A percentile compares a stretch with the other conserved stretches of the same genome.
These are phyloP conservation scores for Syrrhaptes paradoxus DNA, from an alignment of 2,113 vertebrate genomes.

Conservation along the genomic window DNA sequence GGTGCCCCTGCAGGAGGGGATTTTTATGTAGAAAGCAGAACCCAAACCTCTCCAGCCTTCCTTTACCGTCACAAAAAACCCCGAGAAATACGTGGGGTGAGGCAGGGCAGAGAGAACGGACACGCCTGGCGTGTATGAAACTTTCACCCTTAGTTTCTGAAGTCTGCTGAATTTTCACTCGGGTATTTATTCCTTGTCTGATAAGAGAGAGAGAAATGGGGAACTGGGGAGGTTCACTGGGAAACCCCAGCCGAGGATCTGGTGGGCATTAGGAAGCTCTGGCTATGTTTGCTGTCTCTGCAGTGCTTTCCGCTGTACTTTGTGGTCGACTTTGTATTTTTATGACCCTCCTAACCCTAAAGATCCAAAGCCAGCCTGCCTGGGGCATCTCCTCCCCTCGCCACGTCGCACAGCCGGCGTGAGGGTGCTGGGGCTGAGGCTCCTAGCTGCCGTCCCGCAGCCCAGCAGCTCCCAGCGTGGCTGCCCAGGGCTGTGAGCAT, in stretches of 20 bases:
- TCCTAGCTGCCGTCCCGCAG: background rate
- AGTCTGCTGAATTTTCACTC: background rate
- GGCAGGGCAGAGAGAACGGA: background rate
- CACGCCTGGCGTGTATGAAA: background rate
- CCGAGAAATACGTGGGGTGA: fast-evolving
- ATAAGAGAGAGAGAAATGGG: background rate
- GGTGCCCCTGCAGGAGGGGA: background rate
- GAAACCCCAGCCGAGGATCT: background rate
- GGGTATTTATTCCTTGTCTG: background rate
- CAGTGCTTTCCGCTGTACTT: background rate
- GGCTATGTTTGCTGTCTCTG: background rate
- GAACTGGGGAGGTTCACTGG: background rate
- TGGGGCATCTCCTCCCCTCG: background rate
- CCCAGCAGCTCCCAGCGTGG: fast-evolving
- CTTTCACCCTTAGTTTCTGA: background rate
- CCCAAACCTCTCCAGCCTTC: background rate
- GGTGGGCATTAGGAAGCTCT: background rate
- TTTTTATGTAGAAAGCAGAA: background rate
- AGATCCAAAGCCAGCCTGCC: background rate
- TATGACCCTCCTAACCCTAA: background rate
- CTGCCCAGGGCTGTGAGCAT: background rate
- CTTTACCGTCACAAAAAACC: background rate
- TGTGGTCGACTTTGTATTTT: background rate
- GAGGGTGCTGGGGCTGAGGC: background rate
- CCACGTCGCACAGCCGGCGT: fast-evolving